Conservation (phyloP, 2,888 invertebrate genomes). For the Crocallis elinguaria region DNA sequence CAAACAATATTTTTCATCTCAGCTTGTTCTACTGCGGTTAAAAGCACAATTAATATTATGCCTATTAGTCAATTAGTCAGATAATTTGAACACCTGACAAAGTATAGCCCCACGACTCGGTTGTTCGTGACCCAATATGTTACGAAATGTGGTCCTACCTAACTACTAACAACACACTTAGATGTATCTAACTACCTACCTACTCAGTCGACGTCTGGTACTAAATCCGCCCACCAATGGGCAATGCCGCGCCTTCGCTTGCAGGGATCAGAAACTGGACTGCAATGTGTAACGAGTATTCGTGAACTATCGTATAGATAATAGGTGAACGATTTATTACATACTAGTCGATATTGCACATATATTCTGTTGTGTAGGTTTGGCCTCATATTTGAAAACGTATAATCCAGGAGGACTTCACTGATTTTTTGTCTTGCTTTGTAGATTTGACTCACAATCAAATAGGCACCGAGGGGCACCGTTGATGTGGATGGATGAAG, state of each 20-base stretch:
- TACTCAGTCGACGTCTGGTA: conserved; percentile 18
- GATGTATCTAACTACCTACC: neutral
- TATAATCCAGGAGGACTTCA: no score
- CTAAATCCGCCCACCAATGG: conserved; percentile 33
- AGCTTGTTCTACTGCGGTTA: conserved; percentile 1
- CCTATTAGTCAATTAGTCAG: conserved; percentile 50
- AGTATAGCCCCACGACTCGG: conserved; percentile 24
- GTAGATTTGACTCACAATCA: no score
- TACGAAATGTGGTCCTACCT: conserved; percentile 29
- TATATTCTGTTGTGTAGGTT: neutral
- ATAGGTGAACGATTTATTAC: conserved; percentile 12
- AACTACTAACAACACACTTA: conserved; percentile 5
- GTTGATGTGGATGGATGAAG: no score
- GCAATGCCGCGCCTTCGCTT: conserved; percentile 28
- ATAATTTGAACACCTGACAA: conserved; percentile 30
- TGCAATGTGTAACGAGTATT: conserved; percentile 9
- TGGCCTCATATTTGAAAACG: no score
- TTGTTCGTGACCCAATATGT: conserved; percentile 35
- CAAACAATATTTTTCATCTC: neutral
- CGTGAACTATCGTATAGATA: conserved; percentile 7
- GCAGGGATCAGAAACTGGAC: conserved; percentile 16
- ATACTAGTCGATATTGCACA: neutral
- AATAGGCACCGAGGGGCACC: no score
- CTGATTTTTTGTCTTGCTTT: no score
- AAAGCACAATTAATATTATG: conserved; percentile 31